Evolutionary conservation across 2,888 invertebrate species (phyloP).

Genomic region (Drosophila atripex): DNA sequence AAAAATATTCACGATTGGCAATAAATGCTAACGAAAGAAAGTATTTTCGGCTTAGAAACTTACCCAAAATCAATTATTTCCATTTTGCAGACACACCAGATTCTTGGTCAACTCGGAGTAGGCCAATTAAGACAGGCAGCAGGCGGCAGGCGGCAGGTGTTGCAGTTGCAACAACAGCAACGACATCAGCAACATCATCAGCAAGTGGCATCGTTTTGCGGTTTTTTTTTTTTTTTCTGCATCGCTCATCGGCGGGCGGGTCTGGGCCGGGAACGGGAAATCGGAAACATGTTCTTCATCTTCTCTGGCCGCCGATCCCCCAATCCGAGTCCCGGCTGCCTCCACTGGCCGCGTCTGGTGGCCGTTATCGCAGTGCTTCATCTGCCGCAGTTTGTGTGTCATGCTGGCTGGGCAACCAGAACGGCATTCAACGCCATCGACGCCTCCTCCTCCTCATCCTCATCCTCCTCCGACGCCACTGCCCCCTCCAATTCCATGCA

Average conservation of each 20-base stretch:
- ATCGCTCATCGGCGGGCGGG: constrained; percentile 19
- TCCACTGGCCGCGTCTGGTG: constrained; percentile 67
- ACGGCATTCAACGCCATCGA: constrained; percentile 52
- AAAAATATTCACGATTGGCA: not conserved
- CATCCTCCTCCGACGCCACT: constrained; percentile 5
- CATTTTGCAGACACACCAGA: constrained; percentile 28
- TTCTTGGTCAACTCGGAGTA: constrained; percentile 38
- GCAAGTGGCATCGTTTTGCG: constrained; percentile 72
- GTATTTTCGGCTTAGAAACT: not conserved
- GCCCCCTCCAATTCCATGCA: constrained; percentile 41
- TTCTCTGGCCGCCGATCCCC: constrained; percentile 4
- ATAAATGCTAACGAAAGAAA: not conserved
- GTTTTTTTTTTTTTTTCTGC: constrained; percentile 32
- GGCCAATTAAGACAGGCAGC: constrained; percentile 41
- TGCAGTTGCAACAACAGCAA: constrained; percentile 3
- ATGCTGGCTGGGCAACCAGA: constrained; percentile 81
- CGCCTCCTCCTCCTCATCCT: constrained; percentile 6
- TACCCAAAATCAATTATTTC: constrained; percentile 20
- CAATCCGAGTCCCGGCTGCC: constrained; percentile 33
- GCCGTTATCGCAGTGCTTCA: constrained; percentile 72
- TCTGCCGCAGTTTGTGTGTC: constrained; percentile 75
- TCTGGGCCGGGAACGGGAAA: constrained; percentile 62
- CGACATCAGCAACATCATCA: constrained; percentile 23
- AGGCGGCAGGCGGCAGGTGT: constrained; percentile 7
- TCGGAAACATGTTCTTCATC: constrained; percentile 77